Conservation (phyloP, 2,888 invertebrate genomes). For the Myathropa florea region DNA sequence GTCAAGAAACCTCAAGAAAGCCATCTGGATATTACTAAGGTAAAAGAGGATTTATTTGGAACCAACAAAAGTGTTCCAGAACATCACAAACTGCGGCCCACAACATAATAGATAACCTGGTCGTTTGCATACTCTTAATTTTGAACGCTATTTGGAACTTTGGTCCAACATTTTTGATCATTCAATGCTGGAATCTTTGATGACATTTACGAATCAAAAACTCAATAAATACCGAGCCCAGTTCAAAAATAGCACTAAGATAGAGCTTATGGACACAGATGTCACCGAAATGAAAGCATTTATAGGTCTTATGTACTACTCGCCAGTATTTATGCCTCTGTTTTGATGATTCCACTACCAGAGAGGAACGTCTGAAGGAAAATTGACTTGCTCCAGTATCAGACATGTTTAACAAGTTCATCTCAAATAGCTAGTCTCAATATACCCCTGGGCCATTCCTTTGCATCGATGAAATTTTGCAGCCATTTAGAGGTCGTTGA, state of each 20-base stretch:
- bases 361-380: conserved; percentile 21
- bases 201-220: too few species aligned
- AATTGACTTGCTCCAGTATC: conserved; percentile 22
- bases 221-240: too few species aligned
- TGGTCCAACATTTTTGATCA: conserved; percentile 12
- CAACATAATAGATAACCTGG: conserved; percentile 38
- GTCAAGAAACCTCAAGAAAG: conserved; percentile 6
- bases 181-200: too few species aligned
- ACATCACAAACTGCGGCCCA: too few species aligned
- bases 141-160: conserved; percentile 25
- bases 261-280: too few species aligned
- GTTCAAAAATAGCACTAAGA: too few species aligned
- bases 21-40: conserved; percentile 23
- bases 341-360: conserved; percentile 2
- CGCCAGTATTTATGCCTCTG: conserved; percentile 13
- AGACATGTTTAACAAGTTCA: conserved; percentile 34
- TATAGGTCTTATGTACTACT: conserved; percentile 1
- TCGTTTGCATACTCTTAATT: conserved; percentile 18
- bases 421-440: conserved; percentile 37
- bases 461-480: background rate
- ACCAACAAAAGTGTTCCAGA: background rate
- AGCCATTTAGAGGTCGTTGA: conserved; percentile 57
- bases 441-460: conserved; percentile 31
- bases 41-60: conserved; percentile 11
- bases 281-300: too few species aligned